phyloP scores from a whole-genome alignment of 2,113 vertebrate species.

The Pycnonotus jocosus region DNA sequence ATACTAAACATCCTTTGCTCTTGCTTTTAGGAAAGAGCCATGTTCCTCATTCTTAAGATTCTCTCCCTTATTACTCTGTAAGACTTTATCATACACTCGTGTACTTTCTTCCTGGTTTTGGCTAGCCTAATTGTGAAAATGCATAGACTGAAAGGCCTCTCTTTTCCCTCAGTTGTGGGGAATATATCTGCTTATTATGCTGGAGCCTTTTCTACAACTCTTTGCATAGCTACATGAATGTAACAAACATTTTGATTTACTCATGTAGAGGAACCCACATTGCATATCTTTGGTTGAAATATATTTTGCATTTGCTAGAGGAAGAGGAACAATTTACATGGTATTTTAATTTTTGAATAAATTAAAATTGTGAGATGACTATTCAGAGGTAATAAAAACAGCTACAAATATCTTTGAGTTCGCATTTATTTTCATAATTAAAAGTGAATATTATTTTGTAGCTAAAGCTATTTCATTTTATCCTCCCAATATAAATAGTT shows the following conservation, averaged over 20 bases:
- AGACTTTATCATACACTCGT: neutral
- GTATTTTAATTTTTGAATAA: neutral
- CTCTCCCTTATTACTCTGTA: neutral
- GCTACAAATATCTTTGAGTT: neutral
- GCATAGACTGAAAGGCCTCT: neutral
- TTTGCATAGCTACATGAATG: neutral
- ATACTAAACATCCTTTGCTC: neutral
- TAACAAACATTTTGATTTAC: neutral
- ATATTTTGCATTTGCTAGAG: constrained; percentile 1
- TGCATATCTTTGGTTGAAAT: neutral
- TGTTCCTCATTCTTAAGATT: neutral
- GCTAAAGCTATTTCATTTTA: constrained; percentile 11
- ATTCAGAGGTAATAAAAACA: neutral
- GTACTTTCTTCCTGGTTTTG: neutral
- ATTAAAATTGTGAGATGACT: neutral
- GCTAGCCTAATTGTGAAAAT: neutral
- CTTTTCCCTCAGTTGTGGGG: neutral
- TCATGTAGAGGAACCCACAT: neutral
- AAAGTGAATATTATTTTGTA: neutral
- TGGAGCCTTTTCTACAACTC: neutral
- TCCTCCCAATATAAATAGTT: neutral
- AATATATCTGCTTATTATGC: neutral
- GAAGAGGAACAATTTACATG: neutral
- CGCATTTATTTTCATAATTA: constrained; percentile 30
- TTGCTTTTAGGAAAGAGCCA: neutral